These are phyloP conservation scores for Spinus pinus DNA, from an alignment of 2,797 vertebrate genomes.

Conservation along the genomic window DNA sequence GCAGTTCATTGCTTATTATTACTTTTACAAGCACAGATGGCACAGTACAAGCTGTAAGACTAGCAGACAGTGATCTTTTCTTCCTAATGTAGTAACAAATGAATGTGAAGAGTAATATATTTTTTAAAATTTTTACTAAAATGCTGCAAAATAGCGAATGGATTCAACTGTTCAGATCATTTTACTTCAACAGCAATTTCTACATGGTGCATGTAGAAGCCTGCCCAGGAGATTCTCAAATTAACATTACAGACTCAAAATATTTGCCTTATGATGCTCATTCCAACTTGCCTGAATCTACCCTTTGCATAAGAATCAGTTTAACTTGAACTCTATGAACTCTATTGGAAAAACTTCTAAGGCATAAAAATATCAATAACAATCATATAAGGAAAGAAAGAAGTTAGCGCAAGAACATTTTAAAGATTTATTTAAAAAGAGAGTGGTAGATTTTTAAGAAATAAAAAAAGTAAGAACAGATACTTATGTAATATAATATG, in stretches of 20 bases:
- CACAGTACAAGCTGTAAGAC: constrained; percentile 58
- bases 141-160: constrained; percentile 3
- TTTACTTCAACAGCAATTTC: background rate
- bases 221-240: background rate
- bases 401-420: background rate
- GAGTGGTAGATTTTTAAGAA: background rate
- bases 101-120: constrained; percentile 23
- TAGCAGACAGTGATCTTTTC: constrained; percentile 59
- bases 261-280: background rate
- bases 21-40: constrained; percentile 75
- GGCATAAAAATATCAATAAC: background rate
- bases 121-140: constrained; percentile 30
- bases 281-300: constrained; percentile 19
- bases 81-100: constrained; percentile 49
- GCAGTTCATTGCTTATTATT: constrained; percentile 71
- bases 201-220: background rate
- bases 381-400: background rate
- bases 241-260: constrained; percentile 10
- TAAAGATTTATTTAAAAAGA: background rate
- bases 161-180: background rate
- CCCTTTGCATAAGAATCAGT: constrained; percentile 3
- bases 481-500: too few species aligned
- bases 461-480: background rate
- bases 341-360: constrained; percentile 42
- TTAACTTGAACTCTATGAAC: constrained; percentile 29